Base-by-base conservation (phyloP, 2,888 invertebrate genomes). In the Odontomyia ornata region DNA sequence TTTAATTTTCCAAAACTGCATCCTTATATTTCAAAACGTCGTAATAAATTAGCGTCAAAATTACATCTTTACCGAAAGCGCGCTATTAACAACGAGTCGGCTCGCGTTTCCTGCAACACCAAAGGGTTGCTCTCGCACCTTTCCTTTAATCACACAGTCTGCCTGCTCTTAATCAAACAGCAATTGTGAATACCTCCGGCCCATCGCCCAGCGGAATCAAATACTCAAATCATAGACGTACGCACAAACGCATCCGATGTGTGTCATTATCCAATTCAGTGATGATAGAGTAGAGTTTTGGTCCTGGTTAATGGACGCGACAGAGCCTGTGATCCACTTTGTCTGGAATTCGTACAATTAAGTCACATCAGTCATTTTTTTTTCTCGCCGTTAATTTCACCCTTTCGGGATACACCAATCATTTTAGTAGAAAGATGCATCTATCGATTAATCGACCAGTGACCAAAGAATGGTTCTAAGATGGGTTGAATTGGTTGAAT, bases 361-460 rank as follows among this genome's bases (percentile, higher is more conserved):
- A 73, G 73, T 73, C 73, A 60, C 60, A 73, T 73, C 57, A 73
- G 73, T 73, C 60, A 60, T 73, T 73, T 73, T 60, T 73, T 73
- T n/a, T n/a, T n/a, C n/a, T n/a, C n/a, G n/a, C n/a, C 36, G n/a
- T 57, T 73, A 73, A 73, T 60, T 73, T 73, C 57, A 73, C 73
- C 73, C 73, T 43, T 73, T 47, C n/a, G 30, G 72, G 56, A 52
- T 18, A 52, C 43, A 43, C 13, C 43, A 43, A n/a, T n/a, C n/a
- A n/a, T n/a, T n/a, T n/a, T n/a, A n/a, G n/a, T n/a, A n/a, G n/a
- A n/a, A n/a, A n/a, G n/a, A n/a, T n/a, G n/a, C n/a, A n/a, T n/a
- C n/a, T n/a, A n/a, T n/a, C n/a, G n/a, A n/a, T n/a, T n/a, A n/a
- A n/a, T n/a, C n/a, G n/a, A n/a, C n/a, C n/a, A n/a, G n/a, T n/a